Evolutionary conservation across 2,888 invertebrate genomes (phyloP).

Genomic region (Lochmaea crataegi): DNA sequence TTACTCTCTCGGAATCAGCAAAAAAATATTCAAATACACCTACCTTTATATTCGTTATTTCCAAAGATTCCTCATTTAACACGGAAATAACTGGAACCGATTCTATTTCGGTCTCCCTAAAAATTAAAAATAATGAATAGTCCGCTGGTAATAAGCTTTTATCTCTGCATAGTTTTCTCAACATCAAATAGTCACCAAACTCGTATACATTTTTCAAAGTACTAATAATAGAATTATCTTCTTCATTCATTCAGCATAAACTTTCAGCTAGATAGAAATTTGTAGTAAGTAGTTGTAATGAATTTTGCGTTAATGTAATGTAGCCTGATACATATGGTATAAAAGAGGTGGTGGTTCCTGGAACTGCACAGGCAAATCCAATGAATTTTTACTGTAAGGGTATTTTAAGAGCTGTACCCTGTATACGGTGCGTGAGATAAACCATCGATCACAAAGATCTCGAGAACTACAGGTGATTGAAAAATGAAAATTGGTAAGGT

Average conservation of each 20-base stretch:
- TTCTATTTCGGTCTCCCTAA: slow-evolving; percentile 60
- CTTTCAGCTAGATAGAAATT: too few species aligned
- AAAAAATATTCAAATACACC: neutral
- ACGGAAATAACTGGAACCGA: slow-evolving; percentile 66
- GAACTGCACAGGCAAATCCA: too few species aligned
- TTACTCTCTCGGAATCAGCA: too few species aligned
- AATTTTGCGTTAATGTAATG: neutral
- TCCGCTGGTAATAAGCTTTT: slow-evolving; percentile 3
- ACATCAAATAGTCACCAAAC: slow-evolving; percentile 5
- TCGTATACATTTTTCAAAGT: neutral
- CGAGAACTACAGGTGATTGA: too few species aligned
- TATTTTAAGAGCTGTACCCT: too few species aligned
- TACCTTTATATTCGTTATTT: slow-evolving; percentile 73
- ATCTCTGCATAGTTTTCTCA: neutral
- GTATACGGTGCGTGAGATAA: too few species aligned
- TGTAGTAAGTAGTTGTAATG: too few species aligned
- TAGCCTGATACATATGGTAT: too few species aligned
- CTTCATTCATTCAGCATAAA: neutral
- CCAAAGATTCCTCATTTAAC: slow-evolving; percentile 66
- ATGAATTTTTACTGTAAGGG: too few species aligned
- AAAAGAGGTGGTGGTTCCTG: too few species aligned
- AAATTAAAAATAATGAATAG: slow-evolving; percentile 46
- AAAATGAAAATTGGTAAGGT: too few species aligned
- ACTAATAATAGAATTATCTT: neutral
- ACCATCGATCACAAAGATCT: too few species aligned